Base-by-base conservation (phyloP, 2,888 invertebrate species). In the Meloe dianella region DNA sequence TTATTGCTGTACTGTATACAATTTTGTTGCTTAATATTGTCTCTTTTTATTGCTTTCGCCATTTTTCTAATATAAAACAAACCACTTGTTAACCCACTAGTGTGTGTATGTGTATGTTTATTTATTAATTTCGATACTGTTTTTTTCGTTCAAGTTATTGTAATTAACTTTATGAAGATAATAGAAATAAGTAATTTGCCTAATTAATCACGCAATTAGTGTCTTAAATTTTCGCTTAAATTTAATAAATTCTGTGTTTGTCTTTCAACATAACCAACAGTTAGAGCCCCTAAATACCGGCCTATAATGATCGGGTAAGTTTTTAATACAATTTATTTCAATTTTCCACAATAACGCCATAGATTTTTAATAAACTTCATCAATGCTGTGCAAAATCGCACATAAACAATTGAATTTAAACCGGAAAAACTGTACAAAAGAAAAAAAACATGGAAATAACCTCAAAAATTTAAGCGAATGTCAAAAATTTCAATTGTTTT, bases 51-150 rank as follows among this genome's bases (percentile, higher is more conserved):
- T 74, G 54, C 54, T 78, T 74, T 79, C 81, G 82, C 82, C 83
- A 82, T 82, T 79, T 82, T 81, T 54, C 54, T 12, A 54, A 54
- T 54, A 54, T 54, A 54, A 54, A 79, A 74, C 77, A 81, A 83
- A 83, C 84, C 84, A 83, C 84, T 84, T 84, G 84, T 83, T 83
- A 84, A 82, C 82, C n/a, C 54, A 14, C 22, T 54, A 24, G 41
- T n/a, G 17, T 17, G 41, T 41, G 12, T 35, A 1, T 35, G 27
- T 27, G 27, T 27, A 4, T 27, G 27, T 78, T 77, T 78, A 77
- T 80, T 54, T 79, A 75, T 79, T 79, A 74, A 74, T 77, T 76
- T 73, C 60, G 69, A 73, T 72, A 71, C 70, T 65, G 24, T 24
- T 54, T 9, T 7, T 41, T 41, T 41, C 17, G n/a, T n/a, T n/a